These are phyloP conservation scores for Schlechtendalia chinensis DNA, from an alignment of 1,140 invertebrate genomes.

Conservation along the genomic window DNA sequence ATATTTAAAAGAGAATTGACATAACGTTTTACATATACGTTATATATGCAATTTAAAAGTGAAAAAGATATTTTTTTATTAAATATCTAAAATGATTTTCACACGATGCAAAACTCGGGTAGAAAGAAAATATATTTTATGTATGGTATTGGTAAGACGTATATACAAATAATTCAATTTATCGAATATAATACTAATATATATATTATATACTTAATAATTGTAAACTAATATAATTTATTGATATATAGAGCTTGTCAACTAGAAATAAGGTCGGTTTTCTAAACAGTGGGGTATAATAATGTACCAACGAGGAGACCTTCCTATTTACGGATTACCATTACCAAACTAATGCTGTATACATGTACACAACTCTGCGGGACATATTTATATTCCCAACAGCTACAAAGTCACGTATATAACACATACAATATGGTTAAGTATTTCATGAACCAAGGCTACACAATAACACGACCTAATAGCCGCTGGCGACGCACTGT, in stretches of 20 bases:
- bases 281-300: neutral
- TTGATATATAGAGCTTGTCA: neutral
- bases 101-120: no score
- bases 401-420: neutral
- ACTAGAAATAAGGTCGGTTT: neutral
- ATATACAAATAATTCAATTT: no score
- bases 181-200: neutral
- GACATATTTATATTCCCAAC: neutral
- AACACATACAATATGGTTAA: neutral
- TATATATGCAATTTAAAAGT: no score
- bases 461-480: neutral
- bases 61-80: no score
- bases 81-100: no score
- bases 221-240: neutral
- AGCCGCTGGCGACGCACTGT: neutral
- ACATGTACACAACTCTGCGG: neutral
- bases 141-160: no score
- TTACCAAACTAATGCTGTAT: constrained; percentile 5
- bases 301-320: neutral
- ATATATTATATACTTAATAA: neutral
- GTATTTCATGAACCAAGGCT: neutral
- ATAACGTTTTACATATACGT: no score
- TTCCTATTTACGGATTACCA: neutral
- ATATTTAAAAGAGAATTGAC: no score
- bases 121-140: no score